phyloP scores from a whole-genome alignment of 2,888 invertebrate genomes.

The Eumerus sabulonum region DNA sequence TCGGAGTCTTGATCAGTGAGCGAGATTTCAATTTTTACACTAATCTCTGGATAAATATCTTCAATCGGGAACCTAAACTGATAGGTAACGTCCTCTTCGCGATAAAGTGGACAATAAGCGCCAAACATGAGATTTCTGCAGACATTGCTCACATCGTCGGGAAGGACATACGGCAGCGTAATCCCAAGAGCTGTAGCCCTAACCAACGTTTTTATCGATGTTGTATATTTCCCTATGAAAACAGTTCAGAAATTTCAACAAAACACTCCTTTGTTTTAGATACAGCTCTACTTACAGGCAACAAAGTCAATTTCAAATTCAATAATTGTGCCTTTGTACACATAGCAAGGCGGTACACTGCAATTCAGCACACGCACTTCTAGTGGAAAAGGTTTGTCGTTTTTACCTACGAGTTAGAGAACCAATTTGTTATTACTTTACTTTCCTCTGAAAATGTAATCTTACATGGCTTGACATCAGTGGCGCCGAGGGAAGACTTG shows the following conservation, averaged over 20 bases:
- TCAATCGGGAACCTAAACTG: constrained; percentile 74
- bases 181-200: constrained; percentile 74
- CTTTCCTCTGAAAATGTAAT: too few relatives aligned
- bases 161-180: constrained; percentile 74
- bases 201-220: constrained; percentile 72
- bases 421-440: not conserved
- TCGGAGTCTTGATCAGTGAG: constrained; percentile 71
- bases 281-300: constrained; percentile 74
- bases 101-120: constrained; percentile 75
- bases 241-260: too few relatives aligned
- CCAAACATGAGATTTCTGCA: constrained; percentile 73
- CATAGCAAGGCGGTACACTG: constrained; percentile 72
- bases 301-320: constrained; percentile 75
- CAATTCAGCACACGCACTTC: constrained; percentile 73
- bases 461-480: constrained; percentile 46
- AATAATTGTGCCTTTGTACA: constrained; percentile 72
- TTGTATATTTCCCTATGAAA: constrained; percentile 50
- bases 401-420: constrained; percentile 40
- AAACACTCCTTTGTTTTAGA: too few relatives aligned
- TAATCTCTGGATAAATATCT: constrained; percentile 75
- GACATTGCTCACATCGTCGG: constrained; percentile 73
- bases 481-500: constrained; percentile 1
- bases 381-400: constrained; percentile 71
- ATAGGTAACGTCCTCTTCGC: constrained; percentile 75
- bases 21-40: constrained; percentile 74